Conservation (phyloP, 2,888 invertebrate genomes). For the Helleia helle region DNA sequence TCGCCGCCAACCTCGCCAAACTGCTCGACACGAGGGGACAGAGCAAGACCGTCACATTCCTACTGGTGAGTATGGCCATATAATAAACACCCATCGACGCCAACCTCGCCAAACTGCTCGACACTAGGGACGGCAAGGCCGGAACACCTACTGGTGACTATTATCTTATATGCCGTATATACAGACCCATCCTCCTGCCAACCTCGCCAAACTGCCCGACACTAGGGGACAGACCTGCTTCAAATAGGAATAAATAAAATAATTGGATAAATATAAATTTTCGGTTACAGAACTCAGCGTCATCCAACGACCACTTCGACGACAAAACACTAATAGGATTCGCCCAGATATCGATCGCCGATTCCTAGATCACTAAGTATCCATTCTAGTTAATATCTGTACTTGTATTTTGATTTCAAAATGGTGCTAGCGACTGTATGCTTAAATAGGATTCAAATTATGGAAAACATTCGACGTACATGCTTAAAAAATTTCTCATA, state of each 20-base stretch:
- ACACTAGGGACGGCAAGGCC: no score
- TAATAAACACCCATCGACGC: no score
- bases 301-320: conserved; percentile 87
- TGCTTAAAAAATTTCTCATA: no score
- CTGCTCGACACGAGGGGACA: conserved; percentile 31
- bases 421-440: conserved; percentile 17
- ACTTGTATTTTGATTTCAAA: conserved; percentile 15
- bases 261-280: conserved; percentile 36
- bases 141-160: no score
- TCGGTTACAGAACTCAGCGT: conserved; percentile 76
- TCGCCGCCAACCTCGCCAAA: conserved; percentile 39
- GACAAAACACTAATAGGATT: conserved; percentile 96
- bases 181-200: no score
- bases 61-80: conserved; percentile 53
- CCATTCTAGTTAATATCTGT: conserved; percentile 10
- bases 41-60: conserved; percentile 43
- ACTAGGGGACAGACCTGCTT: no score
- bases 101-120: no score
- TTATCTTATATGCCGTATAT: no score
- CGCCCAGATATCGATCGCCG: conserved; percentile 93
- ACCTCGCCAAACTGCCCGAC: no score
- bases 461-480: conserved; percentile 5
- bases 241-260: no score
- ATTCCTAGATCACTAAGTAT: conserved; percentile 1
- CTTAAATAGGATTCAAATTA: conserved; percentile 8